Percentiles rank a stretch among this genome's conserved stretches.
Conservation (phyloP, 2,888 invertebrate genomes). For the Acronicta alni region DNA sequence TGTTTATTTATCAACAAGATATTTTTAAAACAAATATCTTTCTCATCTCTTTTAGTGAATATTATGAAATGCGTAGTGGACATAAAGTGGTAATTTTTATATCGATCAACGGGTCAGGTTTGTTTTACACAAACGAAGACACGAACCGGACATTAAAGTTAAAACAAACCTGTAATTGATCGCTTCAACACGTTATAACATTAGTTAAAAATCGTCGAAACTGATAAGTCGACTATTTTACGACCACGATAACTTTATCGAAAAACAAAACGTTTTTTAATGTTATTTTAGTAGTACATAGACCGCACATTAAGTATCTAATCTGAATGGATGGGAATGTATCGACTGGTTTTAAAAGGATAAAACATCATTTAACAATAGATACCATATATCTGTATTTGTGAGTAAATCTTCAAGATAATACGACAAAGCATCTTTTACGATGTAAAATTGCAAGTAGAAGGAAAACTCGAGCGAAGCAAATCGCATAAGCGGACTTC, state of each 20-base stretch:
- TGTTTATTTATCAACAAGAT: not conserved
- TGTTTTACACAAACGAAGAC: conserved; percentile 39
- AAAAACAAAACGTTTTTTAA: conserved; percentile 49
- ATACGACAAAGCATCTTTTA: conserved; percentile 16
- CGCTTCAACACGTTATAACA: conserved; percentile 47
- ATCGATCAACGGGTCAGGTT: conserved; percentile 31
- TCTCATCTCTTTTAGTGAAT: conserved; percentile 6
- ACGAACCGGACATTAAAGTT: conserved; percentile 45
- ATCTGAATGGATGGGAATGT: conserved; percentile 21
- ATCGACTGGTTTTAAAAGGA: conserved; percentile 15
- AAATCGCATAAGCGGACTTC: conserved; percentile 76
- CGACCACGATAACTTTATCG: conserved; percentile 45
- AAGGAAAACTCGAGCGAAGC: conserved; percentile 66
- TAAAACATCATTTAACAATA: conserved; percentile 4
- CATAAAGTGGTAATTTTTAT: conserved; percentile 32
- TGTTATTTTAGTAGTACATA: conserved; percentile 39
- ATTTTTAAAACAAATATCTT: conserved; percentile 10
- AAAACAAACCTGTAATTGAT: conserved; percentile 58
- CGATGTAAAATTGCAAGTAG: conserved; percentile 51
- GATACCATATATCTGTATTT: not conserved
- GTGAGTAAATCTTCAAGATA: conserved; percentile 6
- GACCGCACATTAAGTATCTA: conserved; percentile 34
- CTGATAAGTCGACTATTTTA: conserved; percentile 44
- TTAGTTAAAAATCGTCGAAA: conserved; percentile 41
- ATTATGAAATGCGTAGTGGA: conserved; percentile 18